Base-by-base conservation (phyloP, 2,797 vertebrate species). In the Artibeus lituratus region DNA sequence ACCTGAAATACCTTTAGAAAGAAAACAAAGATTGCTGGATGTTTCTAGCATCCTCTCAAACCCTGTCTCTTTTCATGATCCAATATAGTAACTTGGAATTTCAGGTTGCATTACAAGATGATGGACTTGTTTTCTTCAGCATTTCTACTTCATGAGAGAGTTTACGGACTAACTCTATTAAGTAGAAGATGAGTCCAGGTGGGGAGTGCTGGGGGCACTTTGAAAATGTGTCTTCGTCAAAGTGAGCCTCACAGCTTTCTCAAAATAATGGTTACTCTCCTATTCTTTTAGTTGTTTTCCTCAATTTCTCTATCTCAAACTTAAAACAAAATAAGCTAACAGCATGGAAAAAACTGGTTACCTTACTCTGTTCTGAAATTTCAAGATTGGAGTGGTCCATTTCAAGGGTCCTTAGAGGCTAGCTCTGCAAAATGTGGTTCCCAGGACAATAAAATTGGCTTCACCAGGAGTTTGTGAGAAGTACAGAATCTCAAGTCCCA, bases 301-400 rank as follows among this genome's bases (percentile, higher is more conserved):
- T 78, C n/a, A 18, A 32, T 24, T 21, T 94, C 59, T 77, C 35
- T 49, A 29, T 80, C 65, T 55, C 42, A 44, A 69, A 74, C 35
- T 78, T 67, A 86, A 76, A 76, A 76, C 11, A 51, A 84, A 87
- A 69, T 29, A 21, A 44, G 65, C 2, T 7, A 51, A 72, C 12
- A 47, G 21, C 7, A 18, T 16, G 70, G 21, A 47, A 24, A 47
- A 80, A 29, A 10, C 7, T 7, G 15, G 16, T 72, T n/a, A 12
- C 65, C n/a, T 87, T 32, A 26, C 11, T 77, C n/a, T 44, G 51
- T 67, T 77, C 29, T 55, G 39, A 96, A 93, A 77, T 53, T 42
- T 78, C 44, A 78, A 67, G 19, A n/a, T 73, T 11, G 11, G 11
- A 57, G 26, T 32, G 53, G 26, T 8, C 67, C 70, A 7, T 21